Conservation (phyloP, 2,113 vertebrate genomes). For the Oxygymnocypris stewartii region DNA sequence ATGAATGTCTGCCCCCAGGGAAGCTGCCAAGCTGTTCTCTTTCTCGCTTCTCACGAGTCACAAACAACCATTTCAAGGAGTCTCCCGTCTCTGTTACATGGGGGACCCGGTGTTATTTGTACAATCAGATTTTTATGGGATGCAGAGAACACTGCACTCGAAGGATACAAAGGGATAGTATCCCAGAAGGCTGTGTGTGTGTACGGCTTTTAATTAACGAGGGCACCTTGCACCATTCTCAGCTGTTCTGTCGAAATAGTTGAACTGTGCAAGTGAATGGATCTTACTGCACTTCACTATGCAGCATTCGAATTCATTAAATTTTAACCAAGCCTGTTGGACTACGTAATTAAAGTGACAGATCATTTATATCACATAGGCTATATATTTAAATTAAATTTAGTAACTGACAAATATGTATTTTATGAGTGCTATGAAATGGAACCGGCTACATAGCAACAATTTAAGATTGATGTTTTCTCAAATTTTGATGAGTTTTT, state of each 20-base stretch:
- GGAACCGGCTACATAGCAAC: not conserved
- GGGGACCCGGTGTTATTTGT: conserved; percentile 67
- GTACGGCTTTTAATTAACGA: conserved; percentile 72
- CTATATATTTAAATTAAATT: not conserved
- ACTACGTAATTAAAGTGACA: not conserved
- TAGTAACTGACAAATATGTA: too few relatives aligned
- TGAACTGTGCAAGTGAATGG: not conserved
- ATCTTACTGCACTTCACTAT: not conserved
- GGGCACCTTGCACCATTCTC: conserved; percentile 27
- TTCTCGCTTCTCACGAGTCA: conserved; percentile 53
- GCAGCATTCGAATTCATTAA: not conserved
- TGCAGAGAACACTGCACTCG: conserved; percentile 65
- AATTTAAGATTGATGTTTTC: not conserved
- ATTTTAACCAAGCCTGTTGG: not conserved
- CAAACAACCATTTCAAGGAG: conserved; percentile 65
- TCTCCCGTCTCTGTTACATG: conserved; percentile 64
- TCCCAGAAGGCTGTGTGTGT: conserved; percentile 60
- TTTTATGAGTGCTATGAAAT: not conserved
- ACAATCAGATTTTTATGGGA: conserved; percentile 62
- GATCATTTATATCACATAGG: not conserved
- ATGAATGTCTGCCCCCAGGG: conserved; percentile 70
- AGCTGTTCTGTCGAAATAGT: not conserved
- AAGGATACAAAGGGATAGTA: conserved; percentile 54
- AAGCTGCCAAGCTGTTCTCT: conserved; percentile 74
- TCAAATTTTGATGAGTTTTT: not conserved